A percentile compares a stretch with the other conserved stretches of the same genome.
Conservation (phyloP, 2,888 invertebrate species). For the Leptopilina drosophilae region DNA sequence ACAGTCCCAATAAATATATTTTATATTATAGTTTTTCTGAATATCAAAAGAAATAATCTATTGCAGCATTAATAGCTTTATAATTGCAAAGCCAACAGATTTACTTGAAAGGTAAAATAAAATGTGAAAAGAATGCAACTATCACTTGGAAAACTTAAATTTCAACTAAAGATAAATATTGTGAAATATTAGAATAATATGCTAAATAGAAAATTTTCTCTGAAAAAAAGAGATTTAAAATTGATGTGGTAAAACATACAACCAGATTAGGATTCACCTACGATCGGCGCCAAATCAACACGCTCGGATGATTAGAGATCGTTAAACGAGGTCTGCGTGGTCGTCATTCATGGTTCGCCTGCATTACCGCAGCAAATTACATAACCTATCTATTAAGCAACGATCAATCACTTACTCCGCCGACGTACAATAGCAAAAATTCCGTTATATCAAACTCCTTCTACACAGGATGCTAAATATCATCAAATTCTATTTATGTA, state of each 20-base stretch:
- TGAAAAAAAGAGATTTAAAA: constrained; percentile 2
- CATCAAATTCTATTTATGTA: neutral
- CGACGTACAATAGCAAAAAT: constrained; percentile 34
- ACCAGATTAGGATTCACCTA: constrained; percentile 34
- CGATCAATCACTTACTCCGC: constrained; percentile 30
- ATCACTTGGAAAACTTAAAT: too few relatives aligned
- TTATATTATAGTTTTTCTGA: too few relatives aligned
- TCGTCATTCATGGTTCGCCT: constrained; percentile 41
- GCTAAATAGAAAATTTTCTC: neutral
- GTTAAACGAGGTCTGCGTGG: constrained; percentile 39
- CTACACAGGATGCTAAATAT: constrained; percentile 9
- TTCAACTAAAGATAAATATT: too few relatives aligned
- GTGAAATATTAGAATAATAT: too few relatives aligned
- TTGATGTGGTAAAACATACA: constrained; percentile 34
- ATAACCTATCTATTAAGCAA: constrained; percentile 39
- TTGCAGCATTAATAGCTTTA: too few relatives aligned
- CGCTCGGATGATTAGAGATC: constrained; percentile 38
- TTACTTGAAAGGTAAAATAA: too few relatives aligned
- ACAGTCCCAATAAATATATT: too few relatives aligned
- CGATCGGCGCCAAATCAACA: constrained; percentile 39
- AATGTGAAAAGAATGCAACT: too few relatives aligned
- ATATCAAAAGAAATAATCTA: too few relatives aligned
- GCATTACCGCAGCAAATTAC: constrained; percentile 39
- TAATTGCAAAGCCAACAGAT: too few relatives aligned
- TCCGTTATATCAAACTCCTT: constrained; percentile 22